Base-by-base conservation (phyloP, 2,888 invertebrate species). In the Mactromeris polynyma region DNA sequence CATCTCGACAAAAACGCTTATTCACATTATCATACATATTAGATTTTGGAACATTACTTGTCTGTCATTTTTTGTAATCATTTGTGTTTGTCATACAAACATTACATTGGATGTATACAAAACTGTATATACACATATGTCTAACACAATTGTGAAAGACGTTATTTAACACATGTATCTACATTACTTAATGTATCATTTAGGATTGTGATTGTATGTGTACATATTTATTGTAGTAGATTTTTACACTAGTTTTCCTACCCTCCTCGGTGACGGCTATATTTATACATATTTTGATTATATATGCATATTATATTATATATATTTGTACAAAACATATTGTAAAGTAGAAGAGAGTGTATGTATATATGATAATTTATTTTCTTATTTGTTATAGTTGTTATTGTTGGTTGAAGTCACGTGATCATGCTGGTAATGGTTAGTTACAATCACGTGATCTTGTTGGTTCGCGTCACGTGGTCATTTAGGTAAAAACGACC, bases 361-460 rank as follows among this genome's bases (percentile, higher is more conserved):
- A 36, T 73, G 73, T 73, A 73, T 33, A 73, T 73, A 73, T 33
- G 17, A 36, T 73, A 73, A 73, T 73, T 73, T 73, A 73, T 73
- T 73, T 73, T 73, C 73, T 73, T 73, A 73, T 73, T 64, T 73
- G 36, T 73, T 73, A 73, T 73, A 36, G 17, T 73, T 73, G 73
- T 73, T 73, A 73, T 36, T 36, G 73, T 73, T 73, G 73, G 33
- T 73, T 36, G 36, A 36, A 73, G 73, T 36, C 73, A 19, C 26
- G 26, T n/a, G 58, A 64, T 64, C 11, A 64, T 64, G 58, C 26
- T 26, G 58, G 58, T 64, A n/a, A 26, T 26, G 17, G 54, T 6
- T 54, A 9, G 58, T 64, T 26, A 64, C 26, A 64, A n/a, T 58
- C 1, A 58, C 11, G 58, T 64, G 26, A 26, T 64, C 58, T n/a